Evolutionary conservation across 2,888 invertebrate species (phyloP), one percentile per base, ranked within the genome.

Genomic region (Pristionchus mayeri): DNA sequence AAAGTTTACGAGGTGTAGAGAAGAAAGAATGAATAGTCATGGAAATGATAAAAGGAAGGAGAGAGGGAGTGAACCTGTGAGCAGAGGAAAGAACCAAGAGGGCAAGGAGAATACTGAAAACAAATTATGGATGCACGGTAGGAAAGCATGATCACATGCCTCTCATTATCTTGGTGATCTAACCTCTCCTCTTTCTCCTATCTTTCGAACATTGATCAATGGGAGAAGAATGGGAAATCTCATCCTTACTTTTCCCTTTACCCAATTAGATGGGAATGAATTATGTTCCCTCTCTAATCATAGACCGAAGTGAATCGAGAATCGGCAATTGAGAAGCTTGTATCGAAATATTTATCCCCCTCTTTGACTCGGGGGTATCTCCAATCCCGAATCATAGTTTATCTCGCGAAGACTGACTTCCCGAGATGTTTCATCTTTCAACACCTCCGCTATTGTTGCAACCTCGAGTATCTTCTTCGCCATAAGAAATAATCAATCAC

Each of bases 1-100:
- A 75, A 75, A 48, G 75, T 75, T 75, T 75, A 48, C 75, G 75
- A 75, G 75, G 75, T 75, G 75, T 75, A 44, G 34, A 75, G 75
- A 75, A 48, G 48, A 75, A 75, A 75, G 75, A 75, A 75, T 75
- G 67, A 67, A 67, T 67, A 67, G 67, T 37, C 67, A 67, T 67
- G 67, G 67, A 67, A 67, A 67, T 75, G 75, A 75, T 44, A 75
- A 44, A 27, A 75, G 48, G 27, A 48, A 48, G 13, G 44, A n/a
- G n/a, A n/a, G 40, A 44, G 75, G 75, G 40, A 48, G 24, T 48
- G 75, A 67, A 34, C 67, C 37, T 37, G 67, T 37, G 67, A 60
- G n/a, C n/a, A n/a, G n/a, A 30, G 11, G 57, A 24, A 30, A 67
- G 21, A 37, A 37, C 37, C 27, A 27, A 18, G 34, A 67, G 21